Base-by-base conservation (phyloP, 1,140 invertebrate species). In the Drosophila sulfurigaster region DNA sequence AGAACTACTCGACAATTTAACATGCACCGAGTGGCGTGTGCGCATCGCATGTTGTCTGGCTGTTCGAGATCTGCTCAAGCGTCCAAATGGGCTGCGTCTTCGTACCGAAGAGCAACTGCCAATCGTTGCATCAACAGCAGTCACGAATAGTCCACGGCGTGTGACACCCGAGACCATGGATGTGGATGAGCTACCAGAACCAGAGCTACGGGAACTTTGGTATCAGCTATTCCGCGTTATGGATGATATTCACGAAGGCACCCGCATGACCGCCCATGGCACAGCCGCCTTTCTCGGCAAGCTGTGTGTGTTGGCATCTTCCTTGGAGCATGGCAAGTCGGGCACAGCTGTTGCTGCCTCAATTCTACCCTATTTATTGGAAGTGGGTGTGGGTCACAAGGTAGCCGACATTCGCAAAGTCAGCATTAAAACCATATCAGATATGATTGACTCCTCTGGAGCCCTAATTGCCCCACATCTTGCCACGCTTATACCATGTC, bases 171-270 rank as follows among this genome's bases (percentile, higher is more conserved):
- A 78, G 0, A 48, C 43, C 11, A 85, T 90, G 86, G 78, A 89
- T 1, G 79, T 73, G 38, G 90, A 91, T 56, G 85, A 92, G 41
- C 70, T 91, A 11, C 91, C 92, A 0, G 92, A 93, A 51, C 90
- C 93, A 2, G 94, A 94, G 76, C 69, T 98, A 57, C 94, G 95
- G 0, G 95, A 96, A 78, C 93, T 99, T 2, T 98, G 97, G 97
- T 94, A 94, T 8, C 96, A 96, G 89, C 93, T 98, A 35, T 97
- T 99, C 86, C 93, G 97, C 35, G 97, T 99, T 0, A 96, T 98
- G 95, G 98, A 99, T 93, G 98, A 99, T 93, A 97, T 98, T 82
- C 98, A 99, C 91, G 97, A 98, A 91, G 96, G 95, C 20, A 98
- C 98, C 0, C 93, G 98, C 65, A 93, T 95, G 73, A 95, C 96